Percentiles rank a stretch among this genome's conserved stretches.
phyloP scores from a whole-genome alignment of 23 tunicate genomes.

The Ascidia mentula region DNA sequence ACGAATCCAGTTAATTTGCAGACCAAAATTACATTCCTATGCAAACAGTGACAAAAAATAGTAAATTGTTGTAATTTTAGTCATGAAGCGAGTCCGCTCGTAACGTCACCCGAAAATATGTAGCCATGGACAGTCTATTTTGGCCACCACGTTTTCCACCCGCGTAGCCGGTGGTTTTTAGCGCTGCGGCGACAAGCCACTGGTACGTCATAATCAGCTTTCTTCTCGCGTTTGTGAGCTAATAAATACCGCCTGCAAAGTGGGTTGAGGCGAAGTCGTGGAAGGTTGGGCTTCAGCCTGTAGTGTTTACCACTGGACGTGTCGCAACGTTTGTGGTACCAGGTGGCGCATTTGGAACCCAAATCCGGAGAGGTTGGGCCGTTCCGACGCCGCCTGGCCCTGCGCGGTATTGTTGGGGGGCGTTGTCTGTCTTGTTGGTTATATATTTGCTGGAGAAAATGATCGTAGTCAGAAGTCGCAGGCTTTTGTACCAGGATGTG shows the following conservation, averaged over 20 bases:
- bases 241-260: not conserved
- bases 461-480: not conserved
- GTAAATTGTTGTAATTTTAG: not conserved
- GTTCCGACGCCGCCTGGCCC: constrained; percentile 9
- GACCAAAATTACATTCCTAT: not conserved
- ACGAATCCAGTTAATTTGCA: not conserved
- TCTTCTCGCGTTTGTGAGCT: not conserved
- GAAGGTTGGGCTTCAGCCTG: not conserved
- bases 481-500: not conserved
- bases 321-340: not conserved
- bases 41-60: not conserved
- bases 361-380: not conserved
- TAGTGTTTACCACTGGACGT: not conserved
- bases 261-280: not conserved
- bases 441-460: not conserved
- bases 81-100: no score
- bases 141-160: not conserved
- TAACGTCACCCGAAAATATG: not conserved
- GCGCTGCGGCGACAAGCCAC: not conserved
- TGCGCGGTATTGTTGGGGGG: not conserved
- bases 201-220: not conserved
- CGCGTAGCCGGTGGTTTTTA: not conserved
- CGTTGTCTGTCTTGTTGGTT: not conserved
- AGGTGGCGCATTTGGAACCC: not conserved
- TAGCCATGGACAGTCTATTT: not conserved